These are phyloP conservation scores for Epinotia nisella DNA, from an alignment of 2,888 invertebrate species.

Conservation along the genomic window DNA sequence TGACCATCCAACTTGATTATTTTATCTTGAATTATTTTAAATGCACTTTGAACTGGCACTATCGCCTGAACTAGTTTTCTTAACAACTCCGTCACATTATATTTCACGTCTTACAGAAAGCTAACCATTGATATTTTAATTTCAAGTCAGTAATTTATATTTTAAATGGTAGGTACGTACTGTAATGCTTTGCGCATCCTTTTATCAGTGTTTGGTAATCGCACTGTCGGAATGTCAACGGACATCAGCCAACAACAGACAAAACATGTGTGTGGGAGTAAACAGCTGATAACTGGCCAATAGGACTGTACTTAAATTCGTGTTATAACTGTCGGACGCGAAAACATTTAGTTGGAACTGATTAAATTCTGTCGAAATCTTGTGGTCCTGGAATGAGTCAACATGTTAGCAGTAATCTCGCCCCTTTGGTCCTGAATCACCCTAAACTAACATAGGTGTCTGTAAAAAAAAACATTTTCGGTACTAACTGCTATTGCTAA, in stretches of 20 bases:
- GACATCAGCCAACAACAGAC: background rate
- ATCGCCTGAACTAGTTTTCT: background rate
- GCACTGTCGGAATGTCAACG: background rate
- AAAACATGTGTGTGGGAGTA: conserved; percentile 37
- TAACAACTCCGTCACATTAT: background rate
- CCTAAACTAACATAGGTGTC: too few species aligned
- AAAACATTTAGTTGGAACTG: background rate
- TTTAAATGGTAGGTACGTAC: too few species aligned
- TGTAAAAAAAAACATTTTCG: too few species aligned
- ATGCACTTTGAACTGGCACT: background rate
- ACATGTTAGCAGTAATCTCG: background rate
- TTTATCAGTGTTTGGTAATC: background rate
- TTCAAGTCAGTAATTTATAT: too few species aligned
- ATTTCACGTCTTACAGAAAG: background rate
- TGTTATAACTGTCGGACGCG: background rate
- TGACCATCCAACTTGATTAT: background rate
- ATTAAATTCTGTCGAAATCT: background rate
- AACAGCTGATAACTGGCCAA: conserved; percentile 27
- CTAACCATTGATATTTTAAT: background rate
- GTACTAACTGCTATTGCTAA: too few species aligned
- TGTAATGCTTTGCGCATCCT: background rate
- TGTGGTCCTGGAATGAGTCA: background rate
- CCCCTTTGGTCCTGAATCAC: too few species aligned
- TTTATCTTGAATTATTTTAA: conserved; percentile 5
- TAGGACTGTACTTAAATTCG: conserved; percentile 16